A percentile compares a stretch with the other conserved stretches of the same genome.
Conservation (phyloP, 1,140 invertebrate genomes). For the Phymastichus coffea region DNA sequence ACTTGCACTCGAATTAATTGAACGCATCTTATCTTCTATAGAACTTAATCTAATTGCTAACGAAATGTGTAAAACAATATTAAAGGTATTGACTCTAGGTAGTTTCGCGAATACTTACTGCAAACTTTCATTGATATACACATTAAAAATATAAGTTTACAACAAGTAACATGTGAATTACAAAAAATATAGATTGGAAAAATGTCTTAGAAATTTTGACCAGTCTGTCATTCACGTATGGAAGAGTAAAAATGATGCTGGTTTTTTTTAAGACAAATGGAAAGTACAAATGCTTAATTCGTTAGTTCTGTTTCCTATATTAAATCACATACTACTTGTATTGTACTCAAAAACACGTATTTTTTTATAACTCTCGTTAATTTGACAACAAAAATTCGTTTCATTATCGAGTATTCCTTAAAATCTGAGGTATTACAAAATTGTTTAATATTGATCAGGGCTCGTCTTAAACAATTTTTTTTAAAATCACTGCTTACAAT, state of each 20-base stretch:
- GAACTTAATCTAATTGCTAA: conserved; percentile 7
- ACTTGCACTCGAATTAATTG: not conserved
- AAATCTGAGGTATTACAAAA: conserved; percentile 15
- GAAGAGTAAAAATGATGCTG: conserved; percentile 7
- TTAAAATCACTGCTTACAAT: not conserved
- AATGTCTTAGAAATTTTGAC: not conserved
- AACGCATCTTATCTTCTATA: not conserved
- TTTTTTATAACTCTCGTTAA: conserved; percentile 23
- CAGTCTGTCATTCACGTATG: not conserved
- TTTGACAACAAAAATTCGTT: not conserved
- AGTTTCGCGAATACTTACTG: no score
- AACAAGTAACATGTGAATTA: conserved; percentile 18
- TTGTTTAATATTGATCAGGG: conserved; percentile 11
- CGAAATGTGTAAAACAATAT: conserved; percentile 10
- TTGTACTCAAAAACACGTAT: conserved; percentile 29
- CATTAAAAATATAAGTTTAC: conserved; percentile 16
- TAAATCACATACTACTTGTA: conserved; percentile 25
- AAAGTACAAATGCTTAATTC: conserved; percentile 1
- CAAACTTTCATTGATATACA: conserved; percentile 7
- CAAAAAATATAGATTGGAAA: conserved; percentile 19
- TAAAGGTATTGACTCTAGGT: not conserved
- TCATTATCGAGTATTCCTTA: not conserved
- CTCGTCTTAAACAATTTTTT: conserved; percentile 9
- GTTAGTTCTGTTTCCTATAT: conserved; percentile 4
- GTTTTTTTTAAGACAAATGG: not conserved